Evolutionary conservation across 2,888 invertebrate species (phyloP), one percentile per base, ranked within the genome.

Genomic region (Chloroclystis v-ata): DNA sequence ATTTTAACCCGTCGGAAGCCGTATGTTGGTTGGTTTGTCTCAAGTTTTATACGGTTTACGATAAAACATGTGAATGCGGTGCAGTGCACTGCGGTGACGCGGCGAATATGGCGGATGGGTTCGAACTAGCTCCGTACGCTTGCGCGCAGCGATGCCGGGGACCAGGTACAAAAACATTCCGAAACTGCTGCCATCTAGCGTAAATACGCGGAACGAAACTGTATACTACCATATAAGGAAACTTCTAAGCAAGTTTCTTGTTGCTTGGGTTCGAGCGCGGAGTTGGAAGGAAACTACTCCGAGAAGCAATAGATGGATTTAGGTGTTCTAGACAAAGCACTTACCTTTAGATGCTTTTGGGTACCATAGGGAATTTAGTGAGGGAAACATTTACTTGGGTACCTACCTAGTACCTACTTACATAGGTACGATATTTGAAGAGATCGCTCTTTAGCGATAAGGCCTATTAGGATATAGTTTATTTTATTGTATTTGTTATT

Each of bases 31-130:
- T 66, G 75, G 70, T 74, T 69, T 82, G 72, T 81, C 75, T 76
- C 78, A 75, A 69, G 72, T 77, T 80, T 69, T 74, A 72, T 77
- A 68, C 72, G 78, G 69, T 82, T 85, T 82, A 79, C 82, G 83
- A 78, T 75, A 82, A 83, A 85, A 85, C 84, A 84, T 85, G 80
- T 70, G 76, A 83, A 80, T 78, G 78, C 76, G 78, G 83, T 75
- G 73, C 84, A 81, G 81, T 81, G 82, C 83, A 84, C 78, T 82
- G 78, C 83, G 84, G 81, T 78, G 85, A 85, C 84, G 83, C 85
- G 84, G 84, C 84, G 83, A 87, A 87, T 84, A 87, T 87, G 86
- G 86, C 87, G 85, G 86, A 83, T 80, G 85, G 78, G 78, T 84
- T 84, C 75, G 75, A 83, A 87, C 86, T 86, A 59, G 56, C 59